Evolutionary conservation across 2,888 invertebrate genomes (phyloP).

Genomic region (Drosophila rubida): DNA sequence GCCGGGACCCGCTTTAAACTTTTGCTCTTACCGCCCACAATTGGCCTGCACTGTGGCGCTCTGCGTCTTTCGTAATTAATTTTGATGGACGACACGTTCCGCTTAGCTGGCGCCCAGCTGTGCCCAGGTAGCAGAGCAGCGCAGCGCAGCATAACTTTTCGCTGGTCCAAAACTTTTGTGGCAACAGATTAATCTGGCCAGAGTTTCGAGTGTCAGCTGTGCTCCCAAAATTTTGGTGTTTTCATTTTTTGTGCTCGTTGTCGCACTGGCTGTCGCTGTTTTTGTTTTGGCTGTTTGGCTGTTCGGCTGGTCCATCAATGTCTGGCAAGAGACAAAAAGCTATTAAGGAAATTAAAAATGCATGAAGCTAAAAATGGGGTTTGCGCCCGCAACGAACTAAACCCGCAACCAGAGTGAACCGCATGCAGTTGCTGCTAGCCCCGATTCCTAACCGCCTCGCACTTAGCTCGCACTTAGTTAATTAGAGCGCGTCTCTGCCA

Average conservation of each 20-base stretch:
- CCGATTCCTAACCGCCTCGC: slow-evolving; percentile 24
- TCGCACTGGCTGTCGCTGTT: slow-evolving; percentile 32
- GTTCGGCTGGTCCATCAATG: slow-evolving; percentile 74
- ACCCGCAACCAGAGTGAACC: not conserved
- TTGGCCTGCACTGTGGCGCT: slow-evolving; percentile 59
- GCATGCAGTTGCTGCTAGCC: slow-evolving; percentile 7
- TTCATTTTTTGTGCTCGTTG: slow-evolving; percentile 56
- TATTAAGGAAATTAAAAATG: slow-evolving; percentile 82
- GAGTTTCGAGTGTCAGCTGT: slow-evolving; percentile 52
- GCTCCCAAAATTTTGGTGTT: slow-evolving; percentile 57
- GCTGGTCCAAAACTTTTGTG: slow-evolving; percentile 50
- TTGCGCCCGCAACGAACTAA: slow-evolving; percentile 26
- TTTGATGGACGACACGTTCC: slow-evolving; percentile 82
- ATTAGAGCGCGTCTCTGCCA: slow-evolving; percentile 67
- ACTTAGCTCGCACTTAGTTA: slow-evolving; percentile 69
- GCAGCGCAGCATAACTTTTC: slow-evolving; percentile 60
- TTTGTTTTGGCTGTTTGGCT: slow-evolving; percentile 23
- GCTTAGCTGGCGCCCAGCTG: slow-evolving; percentile 70
- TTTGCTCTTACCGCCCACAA: slow-evolving; percentile 74
- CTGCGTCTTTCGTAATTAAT: slow-evolving; percentile 81
- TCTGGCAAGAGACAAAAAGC: slow-evolving; percentile 78
- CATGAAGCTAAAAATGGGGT: slow-evolving; percentile 73
- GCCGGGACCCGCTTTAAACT: slow-evolving; percentile 77
- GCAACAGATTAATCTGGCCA: slow-evolving; percentile 58
- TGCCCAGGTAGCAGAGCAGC: slow-evolving; percentile 62